Base-by-base conservation (phyloP, 2,888 invertebrate genomes). In the Drosophila tanythrix region DNA sequence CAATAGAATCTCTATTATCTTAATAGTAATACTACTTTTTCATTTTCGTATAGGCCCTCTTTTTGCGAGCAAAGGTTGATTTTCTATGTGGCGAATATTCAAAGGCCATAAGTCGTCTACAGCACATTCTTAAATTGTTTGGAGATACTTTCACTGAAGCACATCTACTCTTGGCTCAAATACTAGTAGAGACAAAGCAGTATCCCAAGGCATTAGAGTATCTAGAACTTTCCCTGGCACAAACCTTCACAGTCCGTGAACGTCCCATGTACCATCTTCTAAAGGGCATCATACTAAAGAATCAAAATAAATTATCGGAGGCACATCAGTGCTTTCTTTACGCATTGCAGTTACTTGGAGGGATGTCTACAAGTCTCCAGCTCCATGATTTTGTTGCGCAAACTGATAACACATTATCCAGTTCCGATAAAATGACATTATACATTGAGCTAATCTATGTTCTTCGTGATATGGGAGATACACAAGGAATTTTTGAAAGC, bases 161-260 rank as follows among this genome's bases (percentile, higher is more conserved):
- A 18, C 97, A 98, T 92, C 94, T 99, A 2, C 93, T 99, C 13
- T 95, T 98, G 94, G 97, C 99, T 1, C 96, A 97, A 92, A 97
- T 98, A 61, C 95, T 97, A 79, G 94, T 98, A 8, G 95, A 95
- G 68, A 95, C 96, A 88, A 94, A 95, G 46, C 94, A 95, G 53
- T 97, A 95, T 85, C 95, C 96, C 25, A 95, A 96, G 90, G 99
- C 99, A 0, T 95, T 96, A 15, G 97, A 98, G 92, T 96, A 96
- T 64, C 94, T 99, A 53, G 99, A 99, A 93, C 95, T 97, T 78
- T 98, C 97, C 66, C 94, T 99, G 18, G 98, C 98, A 90, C 97
- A 97, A 90, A 97, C 99, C 93, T 99, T 99, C 91, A 96, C 97
- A 93, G 96, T 99, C 0, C 94, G 98, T 77, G 98, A 99, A 71